These are phyloP conservation scores for Melanotaenia trifasciata DNA, from an alignment of 2,797 vertebrate genomes.

Conservation along the genomic window DNA sequence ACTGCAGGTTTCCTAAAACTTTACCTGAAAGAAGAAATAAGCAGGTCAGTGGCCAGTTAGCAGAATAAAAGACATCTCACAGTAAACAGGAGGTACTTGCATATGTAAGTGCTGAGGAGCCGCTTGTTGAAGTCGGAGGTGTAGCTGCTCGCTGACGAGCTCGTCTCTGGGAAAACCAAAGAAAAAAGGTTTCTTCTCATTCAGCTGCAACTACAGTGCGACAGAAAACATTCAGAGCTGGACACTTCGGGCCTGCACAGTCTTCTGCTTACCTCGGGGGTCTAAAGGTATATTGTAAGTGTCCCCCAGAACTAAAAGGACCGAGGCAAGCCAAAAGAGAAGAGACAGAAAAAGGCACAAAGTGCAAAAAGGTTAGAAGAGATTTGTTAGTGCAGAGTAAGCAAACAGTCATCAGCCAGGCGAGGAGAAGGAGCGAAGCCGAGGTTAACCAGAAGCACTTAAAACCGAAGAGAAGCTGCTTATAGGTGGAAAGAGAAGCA, in stretches of 20 bases:
- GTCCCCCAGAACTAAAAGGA: constrained; percentile 97
- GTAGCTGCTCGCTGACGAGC: constrained; percentile 90
- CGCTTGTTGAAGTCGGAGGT: constrained; percentile 93
- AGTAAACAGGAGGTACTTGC: constrained; percentile 75
- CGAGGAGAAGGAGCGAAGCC: constrained; percentile 1
- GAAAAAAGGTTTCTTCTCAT: not conserved
- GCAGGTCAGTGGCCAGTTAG: not conserved
- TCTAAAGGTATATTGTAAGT: constrained; percentile 99
- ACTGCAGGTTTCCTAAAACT: constrained; percentile 94
- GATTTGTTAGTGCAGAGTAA: constrained; percentile 79
- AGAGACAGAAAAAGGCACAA: constrained; percentile 82
- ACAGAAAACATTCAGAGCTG: not conserved
- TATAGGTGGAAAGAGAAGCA: not conserved
- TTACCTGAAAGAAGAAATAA: constrained; percentile 84
- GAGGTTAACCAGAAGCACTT: constrained; percentile 1
- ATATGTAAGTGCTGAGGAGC: constrained; percentile 96
- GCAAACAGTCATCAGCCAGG: constrained; percentile 76
- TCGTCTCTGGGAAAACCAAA: constrained; percentile 85
- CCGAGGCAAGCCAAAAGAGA: constrained; percentile 84
- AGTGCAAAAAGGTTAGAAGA: constrained; percentile 91
- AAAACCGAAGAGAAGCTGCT: not conserved
- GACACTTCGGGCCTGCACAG: constrained; percentile 12
- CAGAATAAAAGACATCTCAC: accelerated
- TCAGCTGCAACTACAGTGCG: not conserved
- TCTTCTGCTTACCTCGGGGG: constrained; percentile 95